phyloP scores from a whole-genome alignment of 1,140 invertebrate species.

The Drosophila aff. region DNA sequence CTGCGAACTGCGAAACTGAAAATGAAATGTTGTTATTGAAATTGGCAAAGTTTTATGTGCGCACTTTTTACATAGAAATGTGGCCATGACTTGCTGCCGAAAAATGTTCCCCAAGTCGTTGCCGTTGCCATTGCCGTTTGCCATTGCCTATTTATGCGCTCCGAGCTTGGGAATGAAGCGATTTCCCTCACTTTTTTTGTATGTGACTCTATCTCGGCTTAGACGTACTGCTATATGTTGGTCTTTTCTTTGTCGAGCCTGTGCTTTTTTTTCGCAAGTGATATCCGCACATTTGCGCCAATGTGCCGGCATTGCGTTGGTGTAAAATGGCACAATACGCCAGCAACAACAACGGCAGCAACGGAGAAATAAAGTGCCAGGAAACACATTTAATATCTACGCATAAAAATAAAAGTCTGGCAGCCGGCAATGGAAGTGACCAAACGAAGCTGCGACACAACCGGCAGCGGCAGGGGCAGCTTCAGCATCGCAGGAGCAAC shows the following conservation, averaged over 20 bases:
- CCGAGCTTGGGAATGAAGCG: constrained; percentile 56
- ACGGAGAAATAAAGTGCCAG: constrained; percentile 78
- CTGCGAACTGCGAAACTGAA: constrained; percentile 64
- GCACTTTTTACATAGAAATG: constrained; percentile 80
- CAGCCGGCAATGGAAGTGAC: constrained; percentile 80
- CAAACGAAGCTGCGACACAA: constrained; percentile 51
- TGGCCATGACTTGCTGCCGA: constrained; percentile 77
- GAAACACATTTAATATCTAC: constrained; percentile 84
- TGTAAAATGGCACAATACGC: constrained; percentile 78
- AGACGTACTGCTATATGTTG: neutral
- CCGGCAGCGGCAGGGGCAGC: constrained; percentile 12
- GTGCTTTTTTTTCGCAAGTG: constrained; percentile 45
- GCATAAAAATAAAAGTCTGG: constrained; percentile 82
- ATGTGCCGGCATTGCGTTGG: constrained; percentile 73
- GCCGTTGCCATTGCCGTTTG: constrained; percentile 25
- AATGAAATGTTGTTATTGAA: constrained; percentile 83
- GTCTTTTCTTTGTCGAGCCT: constrained; percentile 29
- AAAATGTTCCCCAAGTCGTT: constrained; percentile 61
- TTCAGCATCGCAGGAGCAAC: constrained; percentile 33
- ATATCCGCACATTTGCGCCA: constrained; percentile 78
- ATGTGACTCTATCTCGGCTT: constrained; percentile 14
- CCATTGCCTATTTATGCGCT: constrained; percentile 75
- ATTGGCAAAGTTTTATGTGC: constrained; percentile 82
- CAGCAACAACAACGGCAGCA: constrained; percentile 55
- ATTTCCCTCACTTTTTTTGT: constrained; percentile 37